Percentiles rank a stretch among this genome's conserved stretches.
phyloP scores from a whole-genome alignment of 2,797 vertebrate species.

The Distichodus sexfasciatus region DNA sequence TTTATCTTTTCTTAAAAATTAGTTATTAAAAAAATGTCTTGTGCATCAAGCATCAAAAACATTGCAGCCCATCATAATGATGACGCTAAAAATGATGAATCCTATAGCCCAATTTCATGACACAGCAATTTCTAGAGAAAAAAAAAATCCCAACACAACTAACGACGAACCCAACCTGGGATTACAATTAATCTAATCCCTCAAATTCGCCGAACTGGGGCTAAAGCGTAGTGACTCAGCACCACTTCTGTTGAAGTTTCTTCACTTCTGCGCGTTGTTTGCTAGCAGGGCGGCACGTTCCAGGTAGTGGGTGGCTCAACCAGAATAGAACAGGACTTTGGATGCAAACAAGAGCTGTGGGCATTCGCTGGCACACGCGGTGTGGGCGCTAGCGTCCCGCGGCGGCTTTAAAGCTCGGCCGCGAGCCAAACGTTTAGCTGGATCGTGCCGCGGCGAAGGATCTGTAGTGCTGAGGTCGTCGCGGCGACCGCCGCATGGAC shows the following conservation, averaged over 20 bases:
- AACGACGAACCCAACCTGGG: too few relatives aligned
- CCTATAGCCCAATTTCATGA: too few relatives aligned
- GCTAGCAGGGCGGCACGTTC: conserved; percentile 19
- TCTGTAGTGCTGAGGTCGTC: too few relatives aligned
- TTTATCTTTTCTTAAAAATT: too few relatives aligned
- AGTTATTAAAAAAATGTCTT: too few relatives aligned
- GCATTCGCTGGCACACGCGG: conserved; percentile 11
- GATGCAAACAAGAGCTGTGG: conserved; percentile 40
- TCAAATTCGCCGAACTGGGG: too few relatives aligned
- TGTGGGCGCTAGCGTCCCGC: conserved; percentile 24
- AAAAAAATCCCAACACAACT: not conserved
- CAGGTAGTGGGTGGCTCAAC: conserved; percentile 19
- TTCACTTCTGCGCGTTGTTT: conserved; percentile 31
- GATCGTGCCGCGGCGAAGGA: not conserved
- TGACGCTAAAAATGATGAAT: too few relatives aligned
- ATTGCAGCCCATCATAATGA: not conserved
- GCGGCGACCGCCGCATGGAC: too few relatives aligned
- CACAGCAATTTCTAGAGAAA: too few relatives aligned
- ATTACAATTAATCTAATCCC: conserved; percentile 6
- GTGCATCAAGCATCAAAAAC: too few relatives aligned
- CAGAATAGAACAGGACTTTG: conserved; percentile 51
- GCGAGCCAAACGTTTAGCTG: not conserved
- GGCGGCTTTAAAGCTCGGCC: not conserved
- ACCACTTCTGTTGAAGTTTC: conserved; percentile 21
- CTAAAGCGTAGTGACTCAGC: too few relatives aligned